These are phyloP conservation scores for Probosciger aterrimus DNA, from an alignment of 2,113 vertebrate genomes.

Conservation along the genomic window DNA sequence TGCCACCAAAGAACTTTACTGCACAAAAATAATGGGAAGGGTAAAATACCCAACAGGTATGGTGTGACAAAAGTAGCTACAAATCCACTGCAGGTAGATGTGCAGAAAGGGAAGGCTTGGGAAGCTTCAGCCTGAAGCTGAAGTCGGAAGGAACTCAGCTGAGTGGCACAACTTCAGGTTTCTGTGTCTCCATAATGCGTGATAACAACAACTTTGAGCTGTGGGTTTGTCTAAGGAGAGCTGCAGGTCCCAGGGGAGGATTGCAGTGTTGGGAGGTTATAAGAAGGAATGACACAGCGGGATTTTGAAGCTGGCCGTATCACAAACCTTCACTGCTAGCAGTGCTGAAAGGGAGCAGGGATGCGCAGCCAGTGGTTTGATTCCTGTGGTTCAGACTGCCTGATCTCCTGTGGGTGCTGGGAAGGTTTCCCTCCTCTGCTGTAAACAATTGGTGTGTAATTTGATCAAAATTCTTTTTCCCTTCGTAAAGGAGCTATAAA, in stretches of 20 bases:
- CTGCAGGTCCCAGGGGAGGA: not conserved
- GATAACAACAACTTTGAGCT: not conserved
- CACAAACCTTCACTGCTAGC: not conserved
- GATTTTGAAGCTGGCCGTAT: not conserved
- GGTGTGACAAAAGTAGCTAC: not conserved
- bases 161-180: not conserved
- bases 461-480: not conserved
- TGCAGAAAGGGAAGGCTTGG: not conserved
- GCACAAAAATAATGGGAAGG: not conserved
- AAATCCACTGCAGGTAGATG: not conserved
- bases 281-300: not conserved
- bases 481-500: not conserved
- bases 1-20: not conserved
- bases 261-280: rapidly evolving
- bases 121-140: not conserved
- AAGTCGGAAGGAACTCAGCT: not conserved
- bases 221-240: not conserved
- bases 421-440: not conserved
- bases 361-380: not conserved
- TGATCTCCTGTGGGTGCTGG: not conserved
- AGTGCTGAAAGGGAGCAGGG: not conserved
- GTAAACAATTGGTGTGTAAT: not conserved
- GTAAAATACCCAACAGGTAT: not conserved
- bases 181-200: not conserved
- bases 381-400: not conserved